These are phyloP conservation scores for Erithacus rubecula DNA, from an alignment of 2,797 vertebrate genomes.

Conservation along the genomic window DNA sequence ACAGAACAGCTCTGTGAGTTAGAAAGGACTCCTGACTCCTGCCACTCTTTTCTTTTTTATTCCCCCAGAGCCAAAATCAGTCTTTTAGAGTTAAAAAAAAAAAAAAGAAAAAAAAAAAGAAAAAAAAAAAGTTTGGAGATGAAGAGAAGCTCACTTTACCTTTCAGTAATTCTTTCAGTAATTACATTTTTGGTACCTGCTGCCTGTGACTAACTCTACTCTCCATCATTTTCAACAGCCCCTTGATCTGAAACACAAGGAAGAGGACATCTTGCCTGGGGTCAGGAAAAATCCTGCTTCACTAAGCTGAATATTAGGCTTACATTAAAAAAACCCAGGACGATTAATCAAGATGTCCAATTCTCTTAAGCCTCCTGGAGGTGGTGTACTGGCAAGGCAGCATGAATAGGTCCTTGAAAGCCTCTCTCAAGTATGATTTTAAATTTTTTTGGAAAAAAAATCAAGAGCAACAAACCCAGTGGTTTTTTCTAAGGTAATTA, in stretches of 20 bases:
- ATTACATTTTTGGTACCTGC: slow-evolving; percentile 32
- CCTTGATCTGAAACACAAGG: slow-evolving; percentile 3
- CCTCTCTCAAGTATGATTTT: not conserved
- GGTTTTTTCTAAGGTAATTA: not conserved
- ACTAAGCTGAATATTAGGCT: slow-evolving; percentile 14
- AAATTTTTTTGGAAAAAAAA: not conserved
- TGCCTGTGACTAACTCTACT: not conserved
- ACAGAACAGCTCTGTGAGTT: not conserved
- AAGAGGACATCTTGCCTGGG: slow-evolving; percentile 10
- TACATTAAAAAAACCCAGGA: not conserved
- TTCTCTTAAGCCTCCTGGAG: slow-evolving; percentile 1
- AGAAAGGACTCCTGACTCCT: not conserved
- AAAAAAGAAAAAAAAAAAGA: too few species aligned
- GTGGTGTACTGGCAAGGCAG: not conserved
- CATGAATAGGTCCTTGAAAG: not conserved
- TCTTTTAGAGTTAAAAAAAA: not conserved
- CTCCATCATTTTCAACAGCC: not conserved
- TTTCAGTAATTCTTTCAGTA: slow-evolving; percentile 46
- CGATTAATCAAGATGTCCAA: slow-evolving; percentile 30
- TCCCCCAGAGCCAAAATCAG: not conserved
- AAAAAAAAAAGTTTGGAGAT: not conserved
- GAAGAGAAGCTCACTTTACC: not conserved
- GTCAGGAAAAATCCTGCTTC: slow-evolving; percentile 46
- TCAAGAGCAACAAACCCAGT: not conserved
- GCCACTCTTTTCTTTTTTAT: too few species aligned